Evolutionary conservation across 2,113 vertebrate species (phyloP), one percentile per base, ranked within the genome.

Genomic region (Helogale parvula): DNA sequence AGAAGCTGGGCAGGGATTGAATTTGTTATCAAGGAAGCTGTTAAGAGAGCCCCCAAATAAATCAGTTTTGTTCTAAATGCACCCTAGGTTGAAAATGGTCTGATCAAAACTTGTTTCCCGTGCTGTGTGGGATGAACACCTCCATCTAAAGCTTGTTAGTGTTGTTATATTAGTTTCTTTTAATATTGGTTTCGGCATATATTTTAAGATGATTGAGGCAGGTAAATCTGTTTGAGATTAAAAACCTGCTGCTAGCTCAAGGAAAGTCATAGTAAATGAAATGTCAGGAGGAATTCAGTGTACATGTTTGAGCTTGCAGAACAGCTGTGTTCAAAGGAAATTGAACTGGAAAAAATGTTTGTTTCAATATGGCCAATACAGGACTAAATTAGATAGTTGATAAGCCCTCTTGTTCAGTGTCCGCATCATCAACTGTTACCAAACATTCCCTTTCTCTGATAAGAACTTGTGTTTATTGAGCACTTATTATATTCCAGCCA

Each of bases 141-240:
- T 17, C 9, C 81, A 8, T 89, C 81, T 21, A 57, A 96, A 96
- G 7, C 16, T 38, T 35, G 0, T 63, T 92, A 66, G 31, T 82
- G 5, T 29, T 1, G 17, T 41, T 19, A 25, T 35, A 1, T 96
- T 95, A 38, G 45, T 90, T 97, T 68, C 63, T 94, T 95, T 96
- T 82, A 85, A 89, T 81, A 23, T 13, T 38, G 72, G n/a, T 90
- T 1, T 4, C 27, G 87, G 80, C 57, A 96, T 95, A 33, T 94
- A 76, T 94, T 98, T 82, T 29, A 94, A 96, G 91, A 76, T 74
- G 94, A 77, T 95, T 96, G 76, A 91, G 38, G 89, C 90, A 93
- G 29, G 27, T 95, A 97, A 96, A 95, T 88, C 57, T 97, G 45
- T 77, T 68, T 92, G 88, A 96, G 60, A 96, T 98, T 92, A 96